Percentiles rank a stretch among this genome's conserved stretches.
These are phyloP conservation scores for Urocynchramus pylzowi DNA, from an alignment of 2,113 vertebrate genomes.

Conservation along the genomic window DNA sequence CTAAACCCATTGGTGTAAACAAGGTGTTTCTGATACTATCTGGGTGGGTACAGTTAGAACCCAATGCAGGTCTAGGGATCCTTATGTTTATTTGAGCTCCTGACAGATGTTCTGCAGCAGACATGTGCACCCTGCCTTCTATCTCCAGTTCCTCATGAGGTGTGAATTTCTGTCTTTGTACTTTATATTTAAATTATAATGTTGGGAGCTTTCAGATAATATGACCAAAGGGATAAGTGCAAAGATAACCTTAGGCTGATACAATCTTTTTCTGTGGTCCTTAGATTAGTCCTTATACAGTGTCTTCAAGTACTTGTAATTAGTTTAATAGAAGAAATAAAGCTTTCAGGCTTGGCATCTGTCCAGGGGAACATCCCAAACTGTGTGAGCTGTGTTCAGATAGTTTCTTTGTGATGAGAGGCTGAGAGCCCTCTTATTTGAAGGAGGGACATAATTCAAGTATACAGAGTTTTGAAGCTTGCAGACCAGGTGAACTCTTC, in stretches of 20 bases:
- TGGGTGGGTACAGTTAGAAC: not conserved
- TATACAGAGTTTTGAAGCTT: not conserved
- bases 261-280: not conserved
- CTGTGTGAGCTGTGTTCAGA: not conserved
- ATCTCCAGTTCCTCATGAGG: not conserved
- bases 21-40: not conserved
- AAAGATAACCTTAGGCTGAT: not conserved
- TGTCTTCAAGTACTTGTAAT: not conserved
- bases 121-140: not conserved
- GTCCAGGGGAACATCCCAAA: not conserved
- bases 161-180: not conserved
- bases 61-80: accelerated
- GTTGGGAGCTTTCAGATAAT: not conserved
- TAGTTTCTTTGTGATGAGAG: not conserved
- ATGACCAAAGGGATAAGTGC: not conserved
- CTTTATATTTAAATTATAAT: not conserved
- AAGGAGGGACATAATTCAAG: not conserved
- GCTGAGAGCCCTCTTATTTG: not conserved
- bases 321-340: not conserved
- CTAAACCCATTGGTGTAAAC: not conserved
- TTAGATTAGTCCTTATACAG: not conserved
- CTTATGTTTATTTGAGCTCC: not conserved
- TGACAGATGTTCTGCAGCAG: not conserved
- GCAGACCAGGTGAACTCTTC: not conserved
- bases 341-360: not conserved